A percentile compares a stretch with the other conserved stretches of the same genome.
Evolutionary conservation across 2,888 invertebrate species (phyloP).

Genomic region (Mechanitis mazaeus): DNA sequence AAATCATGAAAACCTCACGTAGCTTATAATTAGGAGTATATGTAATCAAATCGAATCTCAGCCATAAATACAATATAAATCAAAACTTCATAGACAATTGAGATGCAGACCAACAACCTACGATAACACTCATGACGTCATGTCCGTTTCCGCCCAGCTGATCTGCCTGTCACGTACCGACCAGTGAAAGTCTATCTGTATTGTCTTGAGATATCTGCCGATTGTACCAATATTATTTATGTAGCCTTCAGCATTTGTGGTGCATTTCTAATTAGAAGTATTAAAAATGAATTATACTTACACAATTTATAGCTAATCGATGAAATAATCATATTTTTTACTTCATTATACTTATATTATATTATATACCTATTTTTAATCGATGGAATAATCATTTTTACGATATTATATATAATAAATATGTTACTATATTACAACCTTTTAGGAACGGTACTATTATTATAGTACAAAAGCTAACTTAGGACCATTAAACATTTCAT

Average conservation of each 20-base stretch:
- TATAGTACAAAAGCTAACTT: too few species aligned
- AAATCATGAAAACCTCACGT: neutral
- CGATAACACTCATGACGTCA: slow-evolving; percentile 65
- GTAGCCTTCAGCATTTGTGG: slow-evolving; percentile 4
- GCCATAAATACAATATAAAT: neutral
- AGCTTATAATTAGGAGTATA: neutral
- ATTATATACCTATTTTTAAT: too few species aligned
- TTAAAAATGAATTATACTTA: too few species aligned
- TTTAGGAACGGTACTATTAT: too few species aligned
- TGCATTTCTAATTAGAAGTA: neutral
- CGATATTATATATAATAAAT: too few species aligned
- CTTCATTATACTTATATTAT: too few species aligned
- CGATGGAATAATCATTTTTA: too few species aligned
- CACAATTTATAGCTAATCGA: too few species aligned
- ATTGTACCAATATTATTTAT: slow-evolving; percentile 14
- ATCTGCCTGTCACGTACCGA: slow-evolving; percentile 36
- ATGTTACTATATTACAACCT: too few species aligned
- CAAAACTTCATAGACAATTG: neutral
- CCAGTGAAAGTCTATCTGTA: slow-evolving; percentile 39
- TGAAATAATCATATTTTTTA: too few species aligned
- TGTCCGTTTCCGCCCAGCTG: slow-evolving; percentile 70
- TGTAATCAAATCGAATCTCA: neutral
- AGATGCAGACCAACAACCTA: slow-evolving; percentile 12
- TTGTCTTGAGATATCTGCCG: slow-evolving; percentile 17
- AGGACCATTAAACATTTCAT: too few species aligned